Percentiles rank a stretch among this genome's conserved stretches.
Conservation (phyloP, 1,140 invertebrate genomes). For the Aphidius ervi region DNA sequence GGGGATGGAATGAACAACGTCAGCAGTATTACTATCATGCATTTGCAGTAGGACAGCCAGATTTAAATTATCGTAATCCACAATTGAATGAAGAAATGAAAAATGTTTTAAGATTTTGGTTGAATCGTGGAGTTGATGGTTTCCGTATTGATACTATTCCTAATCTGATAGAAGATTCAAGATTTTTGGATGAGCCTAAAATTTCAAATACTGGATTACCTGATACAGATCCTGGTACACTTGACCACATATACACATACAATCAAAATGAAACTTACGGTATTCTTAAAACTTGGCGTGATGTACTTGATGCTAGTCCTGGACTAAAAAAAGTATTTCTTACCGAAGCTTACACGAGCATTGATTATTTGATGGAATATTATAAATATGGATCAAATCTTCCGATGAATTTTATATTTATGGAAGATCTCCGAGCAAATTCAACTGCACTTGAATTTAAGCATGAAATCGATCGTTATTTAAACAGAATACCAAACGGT, state of each 20-base stretch:
- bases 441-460: constrained; percentile 57
- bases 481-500: constrained; percentile 54
- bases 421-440: constrained; percentile 50
- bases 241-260: constrained; percentile 39
- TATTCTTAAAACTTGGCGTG: constrained; percentile 38
- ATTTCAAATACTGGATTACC: constrained; percentile 26
- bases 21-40: constrained; percentile 62
- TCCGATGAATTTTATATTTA: constrained; percentile 64
- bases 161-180: constrained; percentile 48
- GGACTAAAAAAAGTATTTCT: constrained; percentile 52
- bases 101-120: constrained; percentile 59
- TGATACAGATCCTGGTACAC: constrained; percentile 34
- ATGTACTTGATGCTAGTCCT: constrained; percentile 25
- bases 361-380: constrained; percentile 58
- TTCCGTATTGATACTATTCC: constrained; percentile 65
- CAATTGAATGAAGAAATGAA: constrained; percentile 57
- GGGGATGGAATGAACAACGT: constrained; percentile 54
- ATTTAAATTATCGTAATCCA: constrained; percentile 66
- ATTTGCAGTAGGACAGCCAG: constrained; percentile 62
- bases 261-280: constrained; percentile 43
- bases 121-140: constrained; percentile 66
- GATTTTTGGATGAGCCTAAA: constrained; percentile 41
- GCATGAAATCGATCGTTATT: constrained; percentile 54
- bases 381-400: constrained; percentile 57
- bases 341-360: constrained; percentile 60